Evolutionary conservation across 2,797 vertebrate species (phyloP).

Genomic region (Poeciliopsis infans): DNA sequence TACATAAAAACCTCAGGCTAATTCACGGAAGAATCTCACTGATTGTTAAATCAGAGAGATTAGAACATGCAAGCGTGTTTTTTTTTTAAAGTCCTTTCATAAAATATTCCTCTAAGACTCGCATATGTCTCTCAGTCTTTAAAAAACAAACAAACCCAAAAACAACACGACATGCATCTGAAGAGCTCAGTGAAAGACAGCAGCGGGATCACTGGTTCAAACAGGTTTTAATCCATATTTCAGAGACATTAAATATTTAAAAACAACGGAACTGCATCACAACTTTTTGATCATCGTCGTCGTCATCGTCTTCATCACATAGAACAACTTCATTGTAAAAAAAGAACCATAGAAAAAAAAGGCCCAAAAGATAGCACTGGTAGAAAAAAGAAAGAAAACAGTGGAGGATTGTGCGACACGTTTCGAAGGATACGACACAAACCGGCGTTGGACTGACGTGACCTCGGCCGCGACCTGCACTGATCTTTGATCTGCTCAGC

Average conservation of each 20-base stretch:
- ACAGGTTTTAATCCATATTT: slow-evolving; percentile 90
- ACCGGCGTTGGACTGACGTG: slow-evolving; percentile 82
- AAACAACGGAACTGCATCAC: slow-evolving; percentile 94
- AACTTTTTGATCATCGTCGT: slow-evolving; percentile 76
- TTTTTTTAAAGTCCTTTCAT: background rate
- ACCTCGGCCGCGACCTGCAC: slow-evolving; percentile 79
- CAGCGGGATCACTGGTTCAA: slow-evolving; percentile 81
- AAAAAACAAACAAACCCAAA: too few species aligned
- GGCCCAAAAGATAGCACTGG: slow-evolving; percentile 78
- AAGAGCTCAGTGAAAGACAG: slow-evolving; percentile 1
- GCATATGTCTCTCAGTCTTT: background rate
- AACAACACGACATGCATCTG: background rate
- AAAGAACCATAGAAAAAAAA: slow-evolving; percentile 82
- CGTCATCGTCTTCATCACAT: slow-evolving; percentile 82
- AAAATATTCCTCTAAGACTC: background rate
- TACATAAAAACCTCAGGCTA: slow-evolving; percentile 41
- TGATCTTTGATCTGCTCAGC: slow-evolving; percentile 82
- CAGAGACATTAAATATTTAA: slow-evolving; percentile 94
- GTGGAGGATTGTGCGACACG: slow-evolving; percentile 88
- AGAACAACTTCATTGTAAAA: slow-evolving; percentile 87
- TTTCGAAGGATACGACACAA: slow-evolving; percentile 86
- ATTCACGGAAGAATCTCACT: slow-evolving; percentile 32
- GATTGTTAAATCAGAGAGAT: slow-evolving; percentile 15
- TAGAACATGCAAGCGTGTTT: background rate
- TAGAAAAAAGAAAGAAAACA: slow-evolving; percentile 67